phyloP scores from a whole-genome alignment of 2,797 vertebrate species.

The Diplodus puntazzo region DNA sequence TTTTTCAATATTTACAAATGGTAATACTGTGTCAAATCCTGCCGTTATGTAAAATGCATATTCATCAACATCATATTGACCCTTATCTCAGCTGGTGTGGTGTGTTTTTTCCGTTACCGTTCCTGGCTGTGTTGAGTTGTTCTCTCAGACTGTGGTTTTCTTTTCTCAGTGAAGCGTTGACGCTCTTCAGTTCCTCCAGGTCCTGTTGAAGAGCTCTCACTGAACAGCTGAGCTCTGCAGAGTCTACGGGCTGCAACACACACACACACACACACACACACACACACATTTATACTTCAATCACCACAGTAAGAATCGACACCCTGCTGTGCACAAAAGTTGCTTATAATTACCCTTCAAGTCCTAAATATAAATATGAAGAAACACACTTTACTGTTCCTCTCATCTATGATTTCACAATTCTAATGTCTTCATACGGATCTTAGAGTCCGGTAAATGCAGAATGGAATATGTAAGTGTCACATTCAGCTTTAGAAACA shows the following conservation, averaged over 20 bases:
- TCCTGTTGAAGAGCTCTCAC: slow-evolving; percentile 84
- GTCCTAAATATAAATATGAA: neutral
- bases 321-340: neutral
- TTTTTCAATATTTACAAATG: neutral
- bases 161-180: slow-evolving; percentile 85
- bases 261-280: slow-evolving; percentile 40
- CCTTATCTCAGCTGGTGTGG: neutral
- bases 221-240: slow-evolving; percentile 69
- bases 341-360: neutral
- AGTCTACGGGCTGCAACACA: slow-evolving; percentile 55
- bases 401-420: slow-evolving; percentile 1
- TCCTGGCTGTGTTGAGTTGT: slow-evolving; percentile 76
- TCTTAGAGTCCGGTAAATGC: neutral
- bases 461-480: neutral
- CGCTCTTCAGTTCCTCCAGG: slow-evolving; percentile 84
- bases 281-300: neutral
- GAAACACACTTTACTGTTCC: neutral
- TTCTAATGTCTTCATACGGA: neutral
- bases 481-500: slow-evolving; percentile 5
- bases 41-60: neutral
- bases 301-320: neutral
- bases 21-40: neutral
- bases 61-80: neutral
- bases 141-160: slow-evolving; percentile 88
- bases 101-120: slow-evolving; percentile 66